Percentiles rank a stretch among this genome's conserved stretches.
phyloP scores from a whole-genome alignment of 2,113 vertebrate genomes.

The Todiramphus saurophagus region DNA sequence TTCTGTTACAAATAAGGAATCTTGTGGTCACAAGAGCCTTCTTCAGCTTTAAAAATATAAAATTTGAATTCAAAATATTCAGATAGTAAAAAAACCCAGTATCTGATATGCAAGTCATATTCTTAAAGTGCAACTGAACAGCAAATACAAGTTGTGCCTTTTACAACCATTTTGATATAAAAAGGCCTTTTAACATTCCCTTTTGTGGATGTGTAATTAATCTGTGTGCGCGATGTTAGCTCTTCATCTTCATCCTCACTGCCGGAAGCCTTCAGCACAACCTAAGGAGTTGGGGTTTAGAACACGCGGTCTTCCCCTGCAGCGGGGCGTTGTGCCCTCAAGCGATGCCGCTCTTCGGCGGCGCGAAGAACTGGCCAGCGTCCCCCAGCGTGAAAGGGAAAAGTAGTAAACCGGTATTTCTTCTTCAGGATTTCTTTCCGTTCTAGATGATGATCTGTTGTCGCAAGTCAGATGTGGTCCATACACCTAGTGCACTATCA shows the following conservation, averaged over 20 bases:
- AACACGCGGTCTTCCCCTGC: not conserved
- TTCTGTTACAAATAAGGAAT: constrained; percentile 31
- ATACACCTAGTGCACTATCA: not conserved
- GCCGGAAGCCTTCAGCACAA: not conserved
- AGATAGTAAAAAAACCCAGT: constrained; percentile 46
- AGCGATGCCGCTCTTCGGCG: not conserved
- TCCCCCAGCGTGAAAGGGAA: not conserved
- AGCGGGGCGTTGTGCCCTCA: not conserved
- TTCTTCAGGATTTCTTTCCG: not conserved
- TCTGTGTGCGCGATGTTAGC: not conserved
- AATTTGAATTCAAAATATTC: constrained; percentile 59
- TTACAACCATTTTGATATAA: constrained; percentile 31
- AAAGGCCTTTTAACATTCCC: constrained; percentile 50
- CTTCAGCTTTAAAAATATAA: constrained; percentile 54
- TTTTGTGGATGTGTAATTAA: not conserved
- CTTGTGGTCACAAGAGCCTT: constrained; percentile 40
- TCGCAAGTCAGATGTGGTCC: not conserved
- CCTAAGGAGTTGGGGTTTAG: not conserved
- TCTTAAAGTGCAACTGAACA: constrained; percentile 63
- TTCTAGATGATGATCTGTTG: not conserved
- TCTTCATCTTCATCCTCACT: not conserved
- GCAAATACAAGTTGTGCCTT: constrained; percentile 57
- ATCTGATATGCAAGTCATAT: constrained; percentile 48
- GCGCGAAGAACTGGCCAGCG: not conserved
- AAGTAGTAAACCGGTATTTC: not conserved